A percentile compares a stretch with the other conserved stretches of the same genome.
These are phyloP conservation scores for Gadopsis bispinosus DNA, from an alignment of 2,797 vertebrate species.

Conservation along the genomic window DNA sequence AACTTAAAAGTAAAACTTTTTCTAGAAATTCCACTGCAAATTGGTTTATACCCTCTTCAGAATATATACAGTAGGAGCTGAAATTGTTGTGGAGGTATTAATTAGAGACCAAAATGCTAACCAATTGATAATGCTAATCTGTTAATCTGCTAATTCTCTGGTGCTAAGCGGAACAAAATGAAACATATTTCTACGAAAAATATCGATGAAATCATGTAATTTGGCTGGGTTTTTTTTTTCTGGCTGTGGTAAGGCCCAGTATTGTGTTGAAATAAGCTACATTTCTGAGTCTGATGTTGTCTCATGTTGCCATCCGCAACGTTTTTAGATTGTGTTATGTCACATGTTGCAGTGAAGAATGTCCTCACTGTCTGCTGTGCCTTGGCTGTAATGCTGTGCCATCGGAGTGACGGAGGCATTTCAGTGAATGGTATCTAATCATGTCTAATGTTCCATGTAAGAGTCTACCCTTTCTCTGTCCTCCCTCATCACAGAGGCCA, in stretches of 20 bases:
- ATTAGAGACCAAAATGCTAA: neutral
- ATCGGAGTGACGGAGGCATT: constrained; percentile 52
- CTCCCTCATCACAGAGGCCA: constrained; percentile 69
- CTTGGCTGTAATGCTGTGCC: constrained; percentile 27
- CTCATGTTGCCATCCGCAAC: constrained; percentile 9
- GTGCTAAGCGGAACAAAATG: neutral
- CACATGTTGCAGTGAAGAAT: constrained; percentile 15
- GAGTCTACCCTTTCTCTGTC: constrained; percentile 74
- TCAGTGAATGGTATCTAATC: constrained; percentile 78
- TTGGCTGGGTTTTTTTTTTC: neutral
- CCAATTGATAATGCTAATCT: neutral
- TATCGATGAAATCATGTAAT: neutral
- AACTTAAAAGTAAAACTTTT: neutral
- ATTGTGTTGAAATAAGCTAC: constrained; percentile 1
- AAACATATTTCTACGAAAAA: neutral
- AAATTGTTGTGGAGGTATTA: neutral
- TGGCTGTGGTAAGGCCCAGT: neutral
- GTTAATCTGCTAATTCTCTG: neutral
- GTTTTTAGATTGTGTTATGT: constrained; percentile 18
- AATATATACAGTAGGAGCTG: neutral
- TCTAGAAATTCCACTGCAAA: neutral
- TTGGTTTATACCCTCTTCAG: neutral
- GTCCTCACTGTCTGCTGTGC: neutral
- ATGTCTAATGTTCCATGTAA: constrained; percentile 83
- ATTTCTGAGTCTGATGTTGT: constrained; percentile 26